Evolutionary conservation across 2,797 vertebrate genomes (phyloP), one percentile per base, ranked within the genome.

Genomic region (Betta splendens): DNA sequence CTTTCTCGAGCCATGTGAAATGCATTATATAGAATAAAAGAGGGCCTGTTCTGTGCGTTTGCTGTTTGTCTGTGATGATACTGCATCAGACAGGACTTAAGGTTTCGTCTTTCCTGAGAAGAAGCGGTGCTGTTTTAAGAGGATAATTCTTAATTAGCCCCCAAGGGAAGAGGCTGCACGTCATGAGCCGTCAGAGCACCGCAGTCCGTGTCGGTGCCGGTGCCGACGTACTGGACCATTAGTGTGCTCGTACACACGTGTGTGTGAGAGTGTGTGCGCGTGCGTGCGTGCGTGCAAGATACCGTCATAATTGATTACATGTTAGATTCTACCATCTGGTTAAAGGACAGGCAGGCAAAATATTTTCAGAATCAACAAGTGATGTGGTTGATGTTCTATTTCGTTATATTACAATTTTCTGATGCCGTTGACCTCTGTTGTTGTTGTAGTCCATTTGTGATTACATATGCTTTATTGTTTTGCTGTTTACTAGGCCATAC

Each of bases 61-160:
- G 42, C 5, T 42, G 44, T 36, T 20, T 37, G 5, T 46, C 5
- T 1, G 29, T 5, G 26, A 42, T 62, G 29, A 52, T 23, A 23
- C 51, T 28, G 8, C 11, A 6, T 36, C 57, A 64, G 26, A 44
- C 53, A 13, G 51, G 59, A 32, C 46, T 40, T 45, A 38, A 53
- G 44, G 49, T 46, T 54, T 63, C 20, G 1, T 65, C 35, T 21
- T 64, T 43, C 25, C 47, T 22, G 44, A 80, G 45, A 39, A 25
- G 53, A 58, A 18, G 49, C 72, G 42, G 52, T 18, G 12, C 48
- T 53, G 29, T 52, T 33, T 22, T 51, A 63, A 38, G 60, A 62
- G 68, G 43, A 58, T 71, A 3, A 51, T 17, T 64, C 32, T 63
- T 76, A 84, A 84, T 84, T 71, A 53, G 62, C 36, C 62, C 40